Conservation (phyloP, 2,797 vertebrate species). For the Microhierax caerulescens region DNA sequence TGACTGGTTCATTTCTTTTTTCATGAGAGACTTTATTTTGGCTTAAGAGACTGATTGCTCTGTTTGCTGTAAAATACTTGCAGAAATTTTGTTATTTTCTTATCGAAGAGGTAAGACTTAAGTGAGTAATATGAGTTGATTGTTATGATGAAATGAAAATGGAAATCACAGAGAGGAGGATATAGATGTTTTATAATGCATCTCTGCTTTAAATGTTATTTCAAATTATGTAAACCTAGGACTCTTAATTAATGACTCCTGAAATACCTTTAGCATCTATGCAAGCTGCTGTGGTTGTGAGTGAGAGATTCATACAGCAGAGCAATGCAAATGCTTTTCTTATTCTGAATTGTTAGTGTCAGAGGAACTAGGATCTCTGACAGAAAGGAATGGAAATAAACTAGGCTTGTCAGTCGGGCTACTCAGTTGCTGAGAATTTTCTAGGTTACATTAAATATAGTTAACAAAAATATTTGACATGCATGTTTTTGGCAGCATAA, state of each 20-base stretch:
- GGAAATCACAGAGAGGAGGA: neutral
- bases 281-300: neutral
- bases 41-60: neutral
- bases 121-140: neutral
- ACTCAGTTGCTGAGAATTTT: neutral
- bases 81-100: neutral
- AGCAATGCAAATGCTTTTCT: neutral
- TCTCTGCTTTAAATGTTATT: neutral
- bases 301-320: neutral
- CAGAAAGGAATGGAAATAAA: neutral
- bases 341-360: neutral
- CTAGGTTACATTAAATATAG: neutral
- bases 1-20: neutral
- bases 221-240: neutral
- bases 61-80: neutral
- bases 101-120: neutral
- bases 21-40: neutral
- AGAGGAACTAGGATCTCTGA: neutral
- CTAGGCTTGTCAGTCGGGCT: neutral
- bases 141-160: neutral
- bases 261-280: neutral
- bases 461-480: neutral
- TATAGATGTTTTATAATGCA: neutral
- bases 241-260: neutral
- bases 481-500: neutral